phyloP scores from a whole-genome alignment of 2,888 invertebrate genomes.

The Physocephala rufipes region DNA sequence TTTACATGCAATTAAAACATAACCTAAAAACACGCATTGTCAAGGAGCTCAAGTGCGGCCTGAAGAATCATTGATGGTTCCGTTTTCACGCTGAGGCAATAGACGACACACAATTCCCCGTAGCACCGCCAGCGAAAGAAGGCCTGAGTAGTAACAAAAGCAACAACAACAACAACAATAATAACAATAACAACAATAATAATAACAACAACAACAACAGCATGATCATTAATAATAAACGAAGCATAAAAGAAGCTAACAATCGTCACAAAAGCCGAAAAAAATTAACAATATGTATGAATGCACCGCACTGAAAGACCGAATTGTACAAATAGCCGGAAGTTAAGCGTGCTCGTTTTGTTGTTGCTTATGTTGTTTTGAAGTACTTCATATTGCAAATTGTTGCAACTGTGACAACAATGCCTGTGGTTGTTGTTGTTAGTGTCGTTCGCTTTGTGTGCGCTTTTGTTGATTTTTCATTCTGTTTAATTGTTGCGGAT shows the following conservation, averaged over 20 bases:
- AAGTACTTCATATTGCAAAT: neutral
- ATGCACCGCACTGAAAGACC: neutral
- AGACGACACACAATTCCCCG: neutral
- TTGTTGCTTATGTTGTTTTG: slow-evolving; percentile 17
- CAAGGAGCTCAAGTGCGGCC: slow-evolving; percentile 42
- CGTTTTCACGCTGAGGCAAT: slow-evolving; percentile 43
- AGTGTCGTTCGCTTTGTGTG: slow-evolving; percentile 2
- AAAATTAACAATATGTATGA: slow-evolving; percentile 9
- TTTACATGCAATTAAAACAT: slow-evolving; percentile 63
- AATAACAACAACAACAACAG: slow-evolving; percentile 33
- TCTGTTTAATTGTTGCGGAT: slow-evolving; percentile 66
- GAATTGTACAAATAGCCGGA: slow-evolving; percentile 30
- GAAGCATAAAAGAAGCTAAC: slow-evolving; percentile 34
- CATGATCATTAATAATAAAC: slow-evolving; percentile 19
- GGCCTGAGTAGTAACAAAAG: neutral
- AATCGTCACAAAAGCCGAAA: neutral
- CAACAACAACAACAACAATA: slow-evolving; percentile 1
- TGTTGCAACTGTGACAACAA: neutral
- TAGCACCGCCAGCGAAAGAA: no score
- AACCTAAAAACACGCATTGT: slow-evolving; percentile 61
- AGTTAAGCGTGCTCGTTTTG: slow-evolving; percentile 18
- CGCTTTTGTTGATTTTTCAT: slow-evolving; percentile 61
- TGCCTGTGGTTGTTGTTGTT: neutral
- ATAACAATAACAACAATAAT: neutral
- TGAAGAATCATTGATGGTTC: slow-evolving; percentile 49